These are phyloP conservation scores for Austrofundulus limnaeus DNA, from an alignment of 2,113 vertebrate species.

Conservation along the genomic window DNA sequence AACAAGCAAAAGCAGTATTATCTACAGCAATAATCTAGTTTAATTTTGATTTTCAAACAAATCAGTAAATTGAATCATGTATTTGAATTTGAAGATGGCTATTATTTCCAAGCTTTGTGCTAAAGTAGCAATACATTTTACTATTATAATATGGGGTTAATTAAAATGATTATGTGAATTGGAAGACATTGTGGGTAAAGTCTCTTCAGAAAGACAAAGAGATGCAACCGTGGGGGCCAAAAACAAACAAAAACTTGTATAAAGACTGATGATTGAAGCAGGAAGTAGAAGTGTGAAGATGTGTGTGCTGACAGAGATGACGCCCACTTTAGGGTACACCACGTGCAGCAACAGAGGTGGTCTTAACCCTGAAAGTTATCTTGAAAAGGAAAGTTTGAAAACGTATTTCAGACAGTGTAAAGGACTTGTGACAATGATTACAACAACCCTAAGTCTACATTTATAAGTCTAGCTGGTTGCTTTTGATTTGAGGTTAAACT, in stretches of 20 bases:
- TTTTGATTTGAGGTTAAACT: conserved; percentile 16
- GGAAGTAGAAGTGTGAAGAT: conserved; percentile 35
- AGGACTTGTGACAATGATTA: conserved; percentile 1
- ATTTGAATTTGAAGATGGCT: too few relatives aligned
- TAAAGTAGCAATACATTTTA: too few relatives aligned
- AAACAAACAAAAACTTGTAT: conserved; percentile 32
- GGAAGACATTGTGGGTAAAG: not conserved
- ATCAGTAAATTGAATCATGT: too few relatives aligned
- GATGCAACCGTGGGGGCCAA: conserved; percentile 27
- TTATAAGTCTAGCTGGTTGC: conserved; percentile 3
- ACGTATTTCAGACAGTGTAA: conserved; percentile 5
- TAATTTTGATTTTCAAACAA: too few relatives aligned
- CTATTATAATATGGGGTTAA: too few relatives aligned
- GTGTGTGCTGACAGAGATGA: conserved; percentile 44
- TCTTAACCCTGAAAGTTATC: conserved; percentile 48
- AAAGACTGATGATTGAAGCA: conserved; percentile 16
- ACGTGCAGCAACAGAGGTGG: conserved; percentile 55
- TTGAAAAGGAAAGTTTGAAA: conserved; percentile 17
- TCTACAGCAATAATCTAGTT: too few relatives aligned
- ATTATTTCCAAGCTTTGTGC: too few relatives aligned
- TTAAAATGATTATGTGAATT: too few relatives aligned
- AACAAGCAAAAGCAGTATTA: too few relatives aligned
- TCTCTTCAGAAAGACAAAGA: conserved; percentile 8
- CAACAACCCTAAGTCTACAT: conserved; percentile 7
- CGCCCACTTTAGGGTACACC: conserved; percentile 34